Evolutionary conservation across 2,797 vertebrate species (phyloP).

Genomic region (Pampus argenteus): DNA sequence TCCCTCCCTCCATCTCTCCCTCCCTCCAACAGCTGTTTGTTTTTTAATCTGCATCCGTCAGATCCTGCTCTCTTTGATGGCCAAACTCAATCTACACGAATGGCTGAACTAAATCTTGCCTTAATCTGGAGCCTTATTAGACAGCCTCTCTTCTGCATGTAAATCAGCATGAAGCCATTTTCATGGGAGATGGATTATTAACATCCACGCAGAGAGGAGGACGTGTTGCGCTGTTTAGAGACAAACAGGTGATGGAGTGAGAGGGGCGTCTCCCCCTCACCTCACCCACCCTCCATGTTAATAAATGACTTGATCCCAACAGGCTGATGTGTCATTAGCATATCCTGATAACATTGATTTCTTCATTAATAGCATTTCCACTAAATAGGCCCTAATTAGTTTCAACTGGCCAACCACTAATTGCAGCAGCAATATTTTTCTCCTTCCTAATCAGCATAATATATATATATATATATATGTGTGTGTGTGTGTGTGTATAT

Average conservation of each 20-base stretch:
- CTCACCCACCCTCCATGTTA: constrained; percentile 67
- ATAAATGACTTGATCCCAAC: constrained; percentile 80
- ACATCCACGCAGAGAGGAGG: constrained; percentile 66
- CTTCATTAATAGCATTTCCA: constrained; percentile 87
- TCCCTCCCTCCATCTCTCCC: too few relatives aligned
- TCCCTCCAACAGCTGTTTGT: constrained; percentile 90
- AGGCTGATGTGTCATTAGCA: constrained; percentile 83
- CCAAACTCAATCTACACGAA: constrained; percentile 88
- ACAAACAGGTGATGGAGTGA: constrained; percentile 68
- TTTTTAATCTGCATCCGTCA: constrained; percentile 91
- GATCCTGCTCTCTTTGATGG: constrained; percentile 92
- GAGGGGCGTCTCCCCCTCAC: too few relatives aligned
- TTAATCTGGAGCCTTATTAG: constrained; percentile 92
- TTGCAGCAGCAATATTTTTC: too few relatives aligned
- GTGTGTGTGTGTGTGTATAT: too few relatives aligned
- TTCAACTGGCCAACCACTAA: constrained; percentile 83
- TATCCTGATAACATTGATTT: constrained; percentile 88
- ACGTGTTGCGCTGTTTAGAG: constrained; percentile 62
- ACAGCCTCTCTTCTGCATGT: constrained; percentile 88
- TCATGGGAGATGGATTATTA: constrained; percentile 88
- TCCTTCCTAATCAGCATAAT: too few relatives aligned
- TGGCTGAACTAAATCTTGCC: constrained; percentile 93
- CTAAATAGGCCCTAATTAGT: constrained; percentile 87
- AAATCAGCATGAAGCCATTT: constrained; percentile 89
- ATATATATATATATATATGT: too few relatives aligned